Conservation (phyloP, 2,888 invertebrate genomes). For the Microctonus aethiopoides region DNA sequence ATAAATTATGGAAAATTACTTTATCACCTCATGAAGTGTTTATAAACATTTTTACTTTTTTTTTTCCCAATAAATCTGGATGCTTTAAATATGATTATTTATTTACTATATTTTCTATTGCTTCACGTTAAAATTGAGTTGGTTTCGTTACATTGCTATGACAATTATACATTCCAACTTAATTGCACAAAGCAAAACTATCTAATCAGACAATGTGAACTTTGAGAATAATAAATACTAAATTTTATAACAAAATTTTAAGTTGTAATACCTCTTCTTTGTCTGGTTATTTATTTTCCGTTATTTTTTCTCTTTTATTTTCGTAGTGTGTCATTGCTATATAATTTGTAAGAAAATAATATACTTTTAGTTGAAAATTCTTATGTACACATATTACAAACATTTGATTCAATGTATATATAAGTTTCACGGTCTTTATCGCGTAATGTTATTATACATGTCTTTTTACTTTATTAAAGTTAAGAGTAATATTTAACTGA, state of each 20-base stretch:
- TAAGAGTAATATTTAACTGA: not conserved
- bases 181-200: conserved; percentile 48
- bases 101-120: conserved; percentile 10
- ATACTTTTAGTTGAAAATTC: conserved; percentile 61
- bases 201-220: conserved; percentile 55
- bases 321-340: conserved; percentile 56
- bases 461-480: not conserved
- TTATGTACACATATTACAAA: conserved; percentile 65
- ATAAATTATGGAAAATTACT: not conserved
- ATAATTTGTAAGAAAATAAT: conserved; percentile 65
- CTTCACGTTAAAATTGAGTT: conserved; percentile 44
- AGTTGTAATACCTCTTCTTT: conserved; percentile 33
- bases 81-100: not conserved
- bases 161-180: conserved; percentile 4
- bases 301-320: conserved; percentile 27
- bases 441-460: conserved; percentile 28
- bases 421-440: conserved; percentile 48
- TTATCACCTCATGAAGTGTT: not conserved
- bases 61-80: not conserved
- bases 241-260: conserved; percentile 55
- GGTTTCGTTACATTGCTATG: not conserved
- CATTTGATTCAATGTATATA: conserved; percentile 39
- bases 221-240: conserved; percentile 56
- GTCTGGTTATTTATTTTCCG: not conserved
- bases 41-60: not conserved